A percentile compares a stretch with the other conserved stretches of the same genome.
These are phyloP conservation scores for Sesia apiformis DNA, from an alignment of 2,888 invertebrate genomes.

Conservation along the genomic window DNA sequence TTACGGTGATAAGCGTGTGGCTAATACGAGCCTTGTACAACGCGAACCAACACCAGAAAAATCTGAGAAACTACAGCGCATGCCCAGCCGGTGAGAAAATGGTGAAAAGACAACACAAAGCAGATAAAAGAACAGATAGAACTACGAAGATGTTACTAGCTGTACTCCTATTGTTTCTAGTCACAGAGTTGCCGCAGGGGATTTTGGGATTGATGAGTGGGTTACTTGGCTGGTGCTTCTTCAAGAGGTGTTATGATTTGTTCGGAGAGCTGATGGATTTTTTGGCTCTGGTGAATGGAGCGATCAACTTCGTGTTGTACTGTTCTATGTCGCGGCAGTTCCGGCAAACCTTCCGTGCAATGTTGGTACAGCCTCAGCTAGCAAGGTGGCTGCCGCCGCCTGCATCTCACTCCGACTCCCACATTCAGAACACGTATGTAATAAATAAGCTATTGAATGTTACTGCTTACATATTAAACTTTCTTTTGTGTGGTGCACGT, in stretches of 20 bases:
- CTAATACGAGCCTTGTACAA: conserved; percentile 82
- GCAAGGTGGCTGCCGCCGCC: conserved; percentile 75
- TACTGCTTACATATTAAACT: not conserved
- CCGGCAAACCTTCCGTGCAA: conserved; percentile 82
- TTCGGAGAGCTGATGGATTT: conserved; percentile 93
- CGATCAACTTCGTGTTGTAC: conserved; percentile 94
- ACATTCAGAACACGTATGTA: conserved; percentile 79
- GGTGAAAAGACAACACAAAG: conserved; percentile 69
- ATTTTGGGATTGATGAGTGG: conserved; percentile 82
- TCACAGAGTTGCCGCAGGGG: conserved; percentile 92
- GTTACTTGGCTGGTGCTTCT: conserved; percentile 81
- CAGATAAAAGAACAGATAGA: conserved; percentile 85
- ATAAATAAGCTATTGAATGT: conserved; percentile 6
- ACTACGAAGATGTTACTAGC: conserved; percentile 93
- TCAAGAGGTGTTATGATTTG: conserved; percentile 84
- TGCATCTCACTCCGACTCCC: conserved; percentile 76
- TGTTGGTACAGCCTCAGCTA: conserved; percentile 80
- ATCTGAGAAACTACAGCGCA: conserved; percentile 77
- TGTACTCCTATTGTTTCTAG: conserved; percentile 87
- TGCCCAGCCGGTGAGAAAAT: conserved; percentile 66
- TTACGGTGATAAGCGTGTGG: conserved; percentile 83
- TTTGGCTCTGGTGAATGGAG: conserved; percentile 90
- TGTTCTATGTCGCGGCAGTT: conserved; percentile 96
- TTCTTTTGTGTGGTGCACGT: not conserved
- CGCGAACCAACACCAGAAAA: conserved; percentile 83